phyloP scores from a whole-genome alignment of 2,113 vertebrate genomes.

The Poeciliopsis occidentalis region DNA sequence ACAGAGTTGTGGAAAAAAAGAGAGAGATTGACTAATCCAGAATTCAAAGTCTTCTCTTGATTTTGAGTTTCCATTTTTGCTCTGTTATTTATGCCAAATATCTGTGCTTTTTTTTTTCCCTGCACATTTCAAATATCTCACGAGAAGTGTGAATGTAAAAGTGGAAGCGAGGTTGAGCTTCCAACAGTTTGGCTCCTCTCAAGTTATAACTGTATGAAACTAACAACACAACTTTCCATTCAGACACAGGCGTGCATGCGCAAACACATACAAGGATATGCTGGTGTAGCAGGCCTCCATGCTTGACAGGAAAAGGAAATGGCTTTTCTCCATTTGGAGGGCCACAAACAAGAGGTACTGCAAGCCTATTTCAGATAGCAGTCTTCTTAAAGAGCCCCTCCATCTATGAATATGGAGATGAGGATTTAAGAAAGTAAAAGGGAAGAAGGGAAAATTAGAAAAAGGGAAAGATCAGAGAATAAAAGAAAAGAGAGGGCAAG shows the following conservation, averaged over 20 bases:
- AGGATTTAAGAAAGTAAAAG: conserved; percentile 61
- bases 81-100: conserved; percentile 21
- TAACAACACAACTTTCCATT: conserved; percentile 47
- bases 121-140: conserved; percentile 30
- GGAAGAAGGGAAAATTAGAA: conserved; percentile 25
- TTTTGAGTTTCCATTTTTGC: conserved; percentile 8
- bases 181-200: conserved; percentile 50
- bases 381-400: conserved; percentile 66
- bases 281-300: conserved; percentile 56
- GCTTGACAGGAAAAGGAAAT: conserved; percentile 76
- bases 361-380: conserved; percentile 73
- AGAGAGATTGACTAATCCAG: not conserved
- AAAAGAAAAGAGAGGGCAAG: conserved; percentile 42
- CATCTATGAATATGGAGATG: conserved; percentile 80
- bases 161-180: conserved; percentile 50
- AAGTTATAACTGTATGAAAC: conserved; percentile 49
- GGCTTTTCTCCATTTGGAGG: conserved; percentile 74
- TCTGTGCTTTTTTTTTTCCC: conserved; percentile 11
- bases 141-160: conserved; percentile 58
- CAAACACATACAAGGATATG: conserved; percentile 31
- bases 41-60: conserved; percentile 2
- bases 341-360: conserved; percentile 76
- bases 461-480: conserved; percentile 50
- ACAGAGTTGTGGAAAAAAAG: not conserved
- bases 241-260: conserved; percentile 38